Evolutionary conservation across 1,140 invertebrate species (phyloP), one percentile per base, ranked within the genome.

Genomic region (Oedothorax gibbosus): DNA sequence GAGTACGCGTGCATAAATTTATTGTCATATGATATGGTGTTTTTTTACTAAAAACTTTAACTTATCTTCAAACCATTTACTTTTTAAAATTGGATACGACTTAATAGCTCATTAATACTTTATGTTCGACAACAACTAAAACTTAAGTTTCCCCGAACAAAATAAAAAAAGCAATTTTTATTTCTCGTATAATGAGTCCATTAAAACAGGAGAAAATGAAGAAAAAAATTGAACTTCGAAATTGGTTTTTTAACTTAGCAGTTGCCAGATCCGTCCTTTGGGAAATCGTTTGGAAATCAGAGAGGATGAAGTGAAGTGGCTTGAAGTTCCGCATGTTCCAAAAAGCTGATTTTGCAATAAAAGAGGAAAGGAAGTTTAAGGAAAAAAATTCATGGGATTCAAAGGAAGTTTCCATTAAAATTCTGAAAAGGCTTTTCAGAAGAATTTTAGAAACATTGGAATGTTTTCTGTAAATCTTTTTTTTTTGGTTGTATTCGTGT

Each of bases 231-330:
- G 5, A 60, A 53, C 50, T 53, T 18, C 69, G 50, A 20, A 9
- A 51, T 71, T 53, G 50, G 50, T 18, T 51, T 71, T 71, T 69
- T 71, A 35, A 35, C 35, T 54, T 18, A 10, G 11, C 50, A 20
- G 69, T 53, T 53, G 20, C 54, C 50, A 51, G 66, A 71, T 51
- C 69, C 54, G 69, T 71, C 69, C 50, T 18, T 35, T 54, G 69
- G 69, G 69, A 71, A 71, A 71, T 71, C 54, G 69, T 51, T 71
- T 71, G 69, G 69, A 71, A 71, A 71, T 71, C 69, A 35, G 35
- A 35, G 35, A 35, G 8, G 10, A n/a, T 54, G 69, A 71, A 53
- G 54, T 53, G 69, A 10, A 71, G 54, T 71, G n/a, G 69, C 54
- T 20, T 71, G 69, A 15, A 11, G 49, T 51, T 18, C 51, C 69